Evolutionary conservation across 2,888 invertebrate genomes (phyloP).

Genomic region (Pasiphila rectangulata): DNA sequence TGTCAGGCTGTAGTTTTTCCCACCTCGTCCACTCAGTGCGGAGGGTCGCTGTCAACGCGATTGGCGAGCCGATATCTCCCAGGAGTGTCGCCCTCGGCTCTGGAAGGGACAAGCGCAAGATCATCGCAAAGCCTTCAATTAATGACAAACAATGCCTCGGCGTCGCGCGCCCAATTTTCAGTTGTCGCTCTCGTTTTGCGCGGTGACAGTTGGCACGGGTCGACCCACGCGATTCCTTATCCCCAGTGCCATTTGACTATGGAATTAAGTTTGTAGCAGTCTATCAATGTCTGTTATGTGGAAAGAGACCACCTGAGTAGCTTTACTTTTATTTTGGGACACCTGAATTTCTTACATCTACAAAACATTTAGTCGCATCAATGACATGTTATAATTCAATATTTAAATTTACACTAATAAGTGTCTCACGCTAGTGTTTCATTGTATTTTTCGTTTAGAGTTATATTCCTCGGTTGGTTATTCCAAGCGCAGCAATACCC

Average conservation of each 20-base stretch:
- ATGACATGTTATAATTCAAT: too few relatives aligned
- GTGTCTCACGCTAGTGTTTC: too few relatives aligned
- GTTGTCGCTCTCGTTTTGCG: conserved; percentile 71
- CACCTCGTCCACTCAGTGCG: conserved; percentile 70
- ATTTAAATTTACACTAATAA: too few relatives aligned
- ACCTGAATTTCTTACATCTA: too few relatives aligned
- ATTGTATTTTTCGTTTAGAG: too few relatives aligned
- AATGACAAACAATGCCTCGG: conserved; percentile 70
- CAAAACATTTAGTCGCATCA: too few relatives aligned
- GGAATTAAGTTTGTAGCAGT: conserved; percentile 38
- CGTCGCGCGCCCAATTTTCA: conserved; percentile 71
- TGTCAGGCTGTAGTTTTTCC: conserved; percentile 79
- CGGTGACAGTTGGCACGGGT: conserved; percentile 73
- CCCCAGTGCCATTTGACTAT: conserved; percentile 44
- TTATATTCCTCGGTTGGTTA: background rate
- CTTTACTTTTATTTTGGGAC: background rate
- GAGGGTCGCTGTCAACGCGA: conserved; percentile 76
- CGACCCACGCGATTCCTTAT: conserved; percentile 55
- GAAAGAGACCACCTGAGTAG: background rate
- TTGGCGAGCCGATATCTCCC: conserved; percentile 77
- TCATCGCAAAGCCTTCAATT: conserved; percentile 77
- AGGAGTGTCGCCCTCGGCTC: conserved; percentile 65
- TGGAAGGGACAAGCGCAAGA: conserved; percentile 58
- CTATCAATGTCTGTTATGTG: conserved; percentile 4
- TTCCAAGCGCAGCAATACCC: background rate